These are phyloP conservation scores for Hirundo rustica DNA, from an alignment of 2,797 vertebrate genomes.

Conservation along the genomic window DNA sequence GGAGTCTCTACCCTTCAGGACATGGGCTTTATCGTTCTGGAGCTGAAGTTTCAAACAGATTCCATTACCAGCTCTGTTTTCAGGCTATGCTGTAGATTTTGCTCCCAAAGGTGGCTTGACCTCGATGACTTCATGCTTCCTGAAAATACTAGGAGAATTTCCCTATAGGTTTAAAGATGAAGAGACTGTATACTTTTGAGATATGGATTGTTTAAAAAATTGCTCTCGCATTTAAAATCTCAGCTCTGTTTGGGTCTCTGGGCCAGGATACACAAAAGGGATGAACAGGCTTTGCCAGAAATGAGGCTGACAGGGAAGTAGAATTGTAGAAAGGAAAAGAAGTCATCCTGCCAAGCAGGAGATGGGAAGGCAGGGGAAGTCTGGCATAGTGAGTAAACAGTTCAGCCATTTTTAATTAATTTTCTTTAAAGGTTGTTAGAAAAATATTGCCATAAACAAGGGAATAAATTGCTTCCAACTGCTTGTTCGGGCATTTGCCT, in stretches of 20 bases:
- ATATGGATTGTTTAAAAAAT: background rate
- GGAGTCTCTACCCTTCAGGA: constrained; percentile 31
- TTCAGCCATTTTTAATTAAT: constrained; percentile 43
- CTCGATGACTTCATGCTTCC: background rate
- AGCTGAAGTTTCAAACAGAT: background rate
- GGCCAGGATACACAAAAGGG: background rate
- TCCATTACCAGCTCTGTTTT: background rate
- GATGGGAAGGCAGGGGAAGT: background rate
- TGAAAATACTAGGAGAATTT: background rate
- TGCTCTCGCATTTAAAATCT: background rate
- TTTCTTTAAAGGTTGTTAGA: background rate
- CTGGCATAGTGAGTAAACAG: background rate
- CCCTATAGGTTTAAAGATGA: background rate
- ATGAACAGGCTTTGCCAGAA: background rate
- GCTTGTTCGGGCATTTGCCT: background rate
- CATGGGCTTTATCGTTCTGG: background rate
- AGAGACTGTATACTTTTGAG: background rate
- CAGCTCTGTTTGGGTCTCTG: background rate
- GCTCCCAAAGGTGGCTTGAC: background rate
- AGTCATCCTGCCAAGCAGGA: background rate
- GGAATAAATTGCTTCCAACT: constrained; percentile 6
- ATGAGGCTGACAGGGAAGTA: background rate
- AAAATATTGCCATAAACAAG: background rate
- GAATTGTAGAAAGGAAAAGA: background rate
- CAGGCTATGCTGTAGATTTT: background rate